phyloP scores from a whole-genome alignment of 2,113 vertebrate genomes.

The Sceloporus tristichus region DNA sequence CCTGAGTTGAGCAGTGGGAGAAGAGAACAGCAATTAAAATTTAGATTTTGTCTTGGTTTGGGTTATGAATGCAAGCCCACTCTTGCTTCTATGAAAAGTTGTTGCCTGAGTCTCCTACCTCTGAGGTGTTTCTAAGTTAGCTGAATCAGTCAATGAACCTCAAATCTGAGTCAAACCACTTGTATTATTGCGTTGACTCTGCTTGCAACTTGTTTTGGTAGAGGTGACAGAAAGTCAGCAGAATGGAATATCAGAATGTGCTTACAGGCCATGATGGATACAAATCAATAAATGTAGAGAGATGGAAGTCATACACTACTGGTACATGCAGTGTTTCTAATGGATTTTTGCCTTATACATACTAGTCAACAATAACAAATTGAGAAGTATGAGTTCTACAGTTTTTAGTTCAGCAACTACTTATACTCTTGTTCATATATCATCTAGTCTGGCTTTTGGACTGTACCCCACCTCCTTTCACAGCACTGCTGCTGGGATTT shows the following conservation, averaged over 20 bases:
- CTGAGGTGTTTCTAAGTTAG: not conserved
- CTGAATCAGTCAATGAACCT: not conserved
- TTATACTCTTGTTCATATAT: not conserved
- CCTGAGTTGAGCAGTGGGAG: not conserved
- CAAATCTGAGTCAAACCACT: not conserved
- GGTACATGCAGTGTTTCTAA: not conserved
- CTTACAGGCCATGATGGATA: slow-evolving; percentile 13
- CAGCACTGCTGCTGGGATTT: not conserved
- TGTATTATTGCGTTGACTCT: not conserved
- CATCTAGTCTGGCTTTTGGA: slow-evolving; percentile 10
- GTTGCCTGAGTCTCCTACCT: not conserved
- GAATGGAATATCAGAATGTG: slow-evolving; percentile 1
- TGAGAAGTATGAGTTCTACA: not conserved
- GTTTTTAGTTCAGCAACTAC: slow-evolving; percentile 4
- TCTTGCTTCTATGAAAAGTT: not conserved
- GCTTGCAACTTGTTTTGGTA: slow-evolving; percentile 1
- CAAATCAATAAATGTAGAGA: not conserved
- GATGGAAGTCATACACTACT: not conserved
- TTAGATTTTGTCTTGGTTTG: not conserved
- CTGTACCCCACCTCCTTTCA: not conserved
- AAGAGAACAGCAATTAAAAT: not conserved
- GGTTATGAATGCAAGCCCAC: not conserved
- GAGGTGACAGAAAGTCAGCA: slow-evolving; percentile 5
- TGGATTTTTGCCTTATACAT: not conserved
- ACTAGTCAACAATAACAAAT: not conserved